These are phyloP conservation scores for Sebastes cheni DNA, from an alignment of 2,797 vertebrate genomes.

Conservation along the genomic window DNA sequence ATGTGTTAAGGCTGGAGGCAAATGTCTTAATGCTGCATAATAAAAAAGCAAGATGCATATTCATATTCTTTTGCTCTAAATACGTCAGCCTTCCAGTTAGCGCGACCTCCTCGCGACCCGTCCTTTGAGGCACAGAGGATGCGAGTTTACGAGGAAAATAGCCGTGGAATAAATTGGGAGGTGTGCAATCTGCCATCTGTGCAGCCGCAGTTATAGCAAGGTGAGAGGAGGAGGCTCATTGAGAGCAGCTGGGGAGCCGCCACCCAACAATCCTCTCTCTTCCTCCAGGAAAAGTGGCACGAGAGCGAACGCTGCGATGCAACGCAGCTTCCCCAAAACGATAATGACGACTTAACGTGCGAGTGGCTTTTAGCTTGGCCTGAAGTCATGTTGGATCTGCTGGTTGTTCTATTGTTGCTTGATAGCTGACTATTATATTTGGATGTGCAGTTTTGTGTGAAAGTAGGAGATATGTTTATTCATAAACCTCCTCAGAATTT, in stretches of 20 bases:
- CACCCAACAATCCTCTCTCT: background rate
- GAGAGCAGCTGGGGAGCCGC: conserved; percentile 43
- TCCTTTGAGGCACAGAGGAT: conserved; percentile 15
- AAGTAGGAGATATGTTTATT: background rate
- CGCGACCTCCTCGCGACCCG: conserved; percentile 33
- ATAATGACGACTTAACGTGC: background rate
- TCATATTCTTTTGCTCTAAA: background rate
- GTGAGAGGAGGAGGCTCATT: conserved; percentile 24
- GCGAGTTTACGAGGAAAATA: conserved; percentile 33
- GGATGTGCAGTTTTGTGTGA: background rate
- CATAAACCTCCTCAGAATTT: background rate
- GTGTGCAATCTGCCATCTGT: conserved; percentile 59
- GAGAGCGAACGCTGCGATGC: background rate
- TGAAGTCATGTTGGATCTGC: no score
- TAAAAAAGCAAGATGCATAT: background rate
- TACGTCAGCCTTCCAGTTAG: background rate
- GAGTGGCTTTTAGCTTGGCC: background rate
- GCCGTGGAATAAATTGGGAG: conserved; percentile 41
- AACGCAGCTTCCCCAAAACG: background rate
- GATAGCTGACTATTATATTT: no score
- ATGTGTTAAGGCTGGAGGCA: conserved; percentile 11
- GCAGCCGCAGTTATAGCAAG: conserved; percentile 23
- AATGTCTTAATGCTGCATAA: conserved; percentile 5
- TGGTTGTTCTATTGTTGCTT: no score
- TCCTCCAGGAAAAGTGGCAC: background rate